These are phyloP conservation scores for Heptranchias perlo DNA, from an alignment of 2,113 vertebrate species.

Conservation along the genomic window DNA sequence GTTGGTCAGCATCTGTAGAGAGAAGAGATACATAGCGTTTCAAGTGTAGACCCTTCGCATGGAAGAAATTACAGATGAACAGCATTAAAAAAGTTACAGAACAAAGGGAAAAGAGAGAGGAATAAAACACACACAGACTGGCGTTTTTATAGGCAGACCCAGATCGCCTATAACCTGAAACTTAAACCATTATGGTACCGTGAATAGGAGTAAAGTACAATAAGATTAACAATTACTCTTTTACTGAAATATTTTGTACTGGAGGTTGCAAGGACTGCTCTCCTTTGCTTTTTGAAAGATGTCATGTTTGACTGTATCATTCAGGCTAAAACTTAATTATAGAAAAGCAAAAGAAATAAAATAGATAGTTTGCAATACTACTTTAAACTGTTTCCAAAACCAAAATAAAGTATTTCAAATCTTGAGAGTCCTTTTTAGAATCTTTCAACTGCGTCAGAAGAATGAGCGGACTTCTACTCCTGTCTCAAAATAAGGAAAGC, in stretches of 20 bases:
- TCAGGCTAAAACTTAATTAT: neutral
- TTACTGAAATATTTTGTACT: neutral
- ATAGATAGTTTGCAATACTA: neutral
- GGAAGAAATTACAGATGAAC: too few species aligned
- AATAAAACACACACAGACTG: too few species aligned
- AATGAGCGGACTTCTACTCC: neutral
- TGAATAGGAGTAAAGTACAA: neutral
- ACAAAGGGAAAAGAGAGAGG: too few species aligned
- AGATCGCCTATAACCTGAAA: neutral
- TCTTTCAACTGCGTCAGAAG: neutral
- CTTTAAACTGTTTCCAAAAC: neutral
- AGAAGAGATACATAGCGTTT: too few species aligned
- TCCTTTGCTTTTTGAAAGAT: neutral
- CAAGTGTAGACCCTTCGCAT: too few species aligned
- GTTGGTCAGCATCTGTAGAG: too few species aligned
- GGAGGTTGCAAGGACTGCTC: neutral
- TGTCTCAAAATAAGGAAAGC: neutral
- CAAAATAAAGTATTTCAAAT: neutral
- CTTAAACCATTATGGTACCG: neutral
- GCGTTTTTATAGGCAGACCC: neutral
- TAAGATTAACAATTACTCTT: neutral
- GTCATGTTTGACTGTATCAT: neutral
- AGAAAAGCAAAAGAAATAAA: neutral
- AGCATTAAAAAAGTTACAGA: too few species aligned
- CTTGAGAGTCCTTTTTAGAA: neutral